Base-by-base conservation (phyloP, 2,797 vertebrate species). In the Streptopelia turtur region DNA sequence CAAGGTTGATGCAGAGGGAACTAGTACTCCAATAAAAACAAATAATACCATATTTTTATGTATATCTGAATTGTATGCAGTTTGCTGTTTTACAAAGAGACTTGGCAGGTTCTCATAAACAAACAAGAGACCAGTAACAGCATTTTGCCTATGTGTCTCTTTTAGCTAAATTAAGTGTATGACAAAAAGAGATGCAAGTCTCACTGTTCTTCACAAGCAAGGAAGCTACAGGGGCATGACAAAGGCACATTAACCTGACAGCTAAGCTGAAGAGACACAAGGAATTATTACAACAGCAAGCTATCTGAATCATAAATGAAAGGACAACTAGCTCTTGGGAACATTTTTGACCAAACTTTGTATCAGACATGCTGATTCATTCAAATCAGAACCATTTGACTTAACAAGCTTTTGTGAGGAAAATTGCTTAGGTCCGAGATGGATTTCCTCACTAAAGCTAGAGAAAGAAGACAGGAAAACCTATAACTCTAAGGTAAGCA, bases 11-110 rank as follows among this genome's bases (percentile, higher is more conserved):
- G 52, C 63, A 70, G 71, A 76, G 25, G 20, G 27, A 78, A 69
- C 14, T 35, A 74, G 63, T 5, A 37, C 30, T 93, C 76, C 83
- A 94, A 66, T 31, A 50, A 89, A 96, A 97, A 72, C 45, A 96
- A 95, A 87, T 78, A 91, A 43, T 41, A 33, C 11, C 7, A 87
- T 91, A 59, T 12, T 82, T 88, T 59, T 53, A 27, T 50, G 18
- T 59, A 69, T 63, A 88, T 90, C 90, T 82, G 43, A 70, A 70
- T 39, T 65, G 45, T 60, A 50, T 59, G 69, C 4, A 60, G 50
- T 86, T 87, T 83, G 23, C 35, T 55, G 22, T n/a, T 93, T 87
- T 86, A 83, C 55, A 65, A 63, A 85, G 52, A 90, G 9, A 14
- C 20, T 60, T 87, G 84, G 43, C 31, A 50, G 39, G 28, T 70